Conservation (phyloP, 2,888 invertebrate genomes). For the Mechanitis messenoides region DNA sequence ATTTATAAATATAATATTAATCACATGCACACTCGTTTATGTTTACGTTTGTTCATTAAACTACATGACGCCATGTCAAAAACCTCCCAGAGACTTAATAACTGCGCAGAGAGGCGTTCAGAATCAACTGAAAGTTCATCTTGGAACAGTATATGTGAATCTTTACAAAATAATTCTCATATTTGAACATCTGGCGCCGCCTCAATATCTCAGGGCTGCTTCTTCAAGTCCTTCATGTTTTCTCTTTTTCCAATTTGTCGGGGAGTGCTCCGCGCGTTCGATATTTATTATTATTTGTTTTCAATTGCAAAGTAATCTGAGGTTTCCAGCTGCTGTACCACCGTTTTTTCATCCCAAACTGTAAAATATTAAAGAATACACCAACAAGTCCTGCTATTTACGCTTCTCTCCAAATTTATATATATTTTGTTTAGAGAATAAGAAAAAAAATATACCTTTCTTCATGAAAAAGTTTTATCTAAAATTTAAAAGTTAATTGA, state of each 20-base stretch:
- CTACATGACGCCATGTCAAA: too few relatives aligned
- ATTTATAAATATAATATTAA: too few relatives aligned
- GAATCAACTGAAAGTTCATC: conserved; percentile 4
- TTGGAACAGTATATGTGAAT: conserved; percentile 38
- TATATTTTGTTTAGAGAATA: neutral
- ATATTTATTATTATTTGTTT: conserved; percentile 75
- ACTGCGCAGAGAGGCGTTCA: too few relatives aligned
- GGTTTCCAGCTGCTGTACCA: conserved; percentile 63
- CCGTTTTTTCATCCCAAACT: conserved; percentile 22
- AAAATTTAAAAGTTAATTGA: too few relatives aligned
- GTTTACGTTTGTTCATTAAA: too few relatives aligned
- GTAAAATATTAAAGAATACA: conserved; percentile 32
- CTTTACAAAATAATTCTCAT: conserved; percentile 52
- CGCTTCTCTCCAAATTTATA: neutral
- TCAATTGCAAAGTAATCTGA: conserved; percentile 74
- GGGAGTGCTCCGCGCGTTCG: conserved; percentile 51
- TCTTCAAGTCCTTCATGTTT: conserved; percentile 39
- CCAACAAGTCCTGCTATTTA: neutral
- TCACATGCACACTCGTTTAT: too few relatives aligned
- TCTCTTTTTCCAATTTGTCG: conserved; percentile 66
- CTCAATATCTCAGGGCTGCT: conserved; percentile 51
- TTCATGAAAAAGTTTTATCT: too few relatives aligned
- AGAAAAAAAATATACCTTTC: too few relatives aligned
- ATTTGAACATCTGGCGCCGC: conserved; percentile 58
- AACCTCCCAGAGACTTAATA: too few relatives aligned